Evolutionary conservation across 1,140 invertebrate species (phyloP), one percentile per base, ranked within the genome.

Genomic region (Bombus impatiens): DNA sequence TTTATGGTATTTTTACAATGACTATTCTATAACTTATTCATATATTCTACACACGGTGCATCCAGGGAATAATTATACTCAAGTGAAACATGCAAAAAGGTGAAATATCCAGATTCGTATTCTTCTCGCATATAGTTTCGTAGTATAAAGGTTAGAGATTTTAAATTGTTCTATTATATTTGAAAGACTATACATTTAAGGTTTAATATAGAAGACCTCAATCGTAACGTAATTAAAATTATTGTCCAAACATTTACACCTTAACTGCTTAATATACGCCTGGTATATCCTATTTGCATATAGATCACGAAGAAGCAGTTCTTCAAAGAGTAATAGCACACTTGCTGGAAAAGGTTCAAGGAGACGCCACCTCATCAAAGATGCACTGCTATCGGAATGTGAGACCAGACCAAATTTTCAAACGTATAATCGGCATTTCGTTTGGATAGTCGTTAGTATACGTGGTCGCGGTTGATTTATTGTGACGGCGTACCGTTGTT

Each of bases 401-500:
- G 12, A 37, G 42, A 68, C 13, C 9, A 40, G n/a, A 25, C 15
- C 28, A 3, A 42, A 82, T 78, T 62, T 75, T 82, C 82, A 62
- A 79, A n/a, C 68, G 65, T 78, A 87, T 89, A 76, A 90, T 89
- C 78, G 68, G 78, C 75, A 79, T 86, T 82, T 77, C 77, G 80
- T 78, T 81, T 76, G 78, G 87, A 87, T 71, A 74, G 82, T 72
- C 68, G 53, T 10, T 40, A 59, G 74, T 79, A 83, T 78, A 82
- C 42, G 71, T 74, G 88, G 35, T 22, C 88, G 87, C 71, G 82
- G 85, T 90, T 92, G 93, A 93, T 93, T 92, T 93, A 93, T 93
- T 90, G 90, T 92, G 89, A 92, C 88, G 87, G 78, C 88, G 82
- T 90, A 92, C 91, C 90, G 91, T 93, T 94, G 93, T 94, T 90